Evolutionary conservation across 37 sponge, comb jelly and placozoan species (phyloP), one percentile per base, ranked within the genome.

Genomic region (Tethya wilhelma): DNA sequence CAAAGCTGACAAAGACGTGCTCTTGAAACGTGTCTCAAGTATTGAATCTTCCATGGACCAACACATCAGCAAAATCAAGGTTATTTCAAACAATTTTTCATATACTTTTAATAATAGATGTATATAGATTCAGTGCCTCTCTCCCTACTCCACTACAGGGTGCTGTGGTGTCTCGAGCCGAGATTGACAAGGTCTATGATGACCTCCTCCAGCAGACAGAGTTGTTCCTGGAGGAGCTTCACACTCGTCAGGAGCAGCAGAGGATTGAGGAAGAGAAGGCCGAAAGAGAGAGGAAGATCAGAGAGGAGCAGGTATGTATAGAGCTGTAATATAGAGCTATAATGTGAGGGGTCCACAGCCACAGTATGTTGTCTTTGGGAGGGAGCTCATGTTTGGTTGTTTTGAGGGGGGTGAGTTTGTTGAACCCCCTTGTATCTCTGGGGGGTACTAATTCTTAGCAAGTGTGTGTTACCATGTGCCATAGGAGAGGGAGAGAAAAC

Each of bases 1-100:
- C 60, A 91, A 95, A 86, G 68, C 86, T 45, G 88, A 95, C 32
- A 79, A 78, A 56, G 71, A 69, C 0, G 43, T 29, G 20, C 59
- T 90, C 23, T 38, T 75, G 32, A 46, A 56, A n/a, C 64, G 79
- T 31, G 77, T 86, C 8, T 32, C 5, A 1, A 77, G 59, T 1
- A 36, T 91, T 25, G 73, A 88, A 43, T 23, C 39, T 0, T 46
- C 66, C 56, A 77, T 95, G 25, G 87, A 78, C 33, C 56, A 42
- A 17, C 69, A 75, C 9, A 86, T 88, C 19, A 38, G 46, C 19
- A 78, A 36, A 43, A 44, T 93, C 29, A 87, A 84, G 82, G 89
- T 75, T 7, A 6, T 11, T 2, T 6, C 19, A 33, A 31, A 5
- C 34, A 32, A 66, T 36, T 6, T 33, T 70, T 45, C 62, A 7